Conservation (phyloP, 2,888 invertebrate genomes). For the Hecatera dysodea region DNA sequence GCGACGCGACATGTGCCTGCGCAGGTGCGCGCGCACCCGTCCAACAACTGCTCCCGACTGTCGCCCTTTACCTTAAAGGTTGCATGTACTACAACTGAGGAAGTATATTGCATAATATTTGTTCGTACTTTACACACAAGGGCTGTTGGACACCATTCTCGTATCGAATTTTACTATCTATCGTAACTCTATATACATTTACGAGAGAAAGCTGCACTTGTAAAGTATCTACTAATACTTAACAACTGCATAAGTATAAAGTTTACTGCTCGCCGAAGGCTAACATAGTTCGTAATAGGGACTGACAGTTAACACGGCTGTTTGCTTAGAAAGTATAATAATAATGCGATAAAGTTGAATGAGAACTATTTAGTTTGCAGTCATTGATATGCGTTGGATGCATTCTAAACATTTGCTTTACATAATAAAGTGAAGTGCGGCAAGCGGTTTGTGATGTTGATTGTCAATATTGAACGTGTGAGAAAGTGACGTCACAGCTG, state of each 20-base stretch:
- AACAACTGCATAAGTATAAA: slow-evolving; percentile 44
- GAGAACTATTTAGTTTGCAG: slow-evolving; percentile 49
- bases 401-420: slow-evolving; percentile 56
- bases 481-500: slow-evolving; percentile 49
- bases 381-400: slow-evolving; percentile 45
- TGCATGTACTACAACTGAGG: slow-evolving; percentile 24
- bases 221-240: slow-evolving; percentile 47
- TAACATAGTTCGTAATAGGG: slow-evolving; percentile 48
- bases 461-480: slow-evolving; percentile 54
- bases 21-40: slow-evolving; percentile 70
- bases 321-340: slow-evolving; percentile 56
- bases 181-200: slow-evolving; percentile 14
- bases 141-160: slow-evolving; percentile 11
- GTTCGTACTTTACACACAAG: slow-evolving; percentile 2
- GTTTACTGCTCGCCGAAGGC: slow-evolving; percentile 39
- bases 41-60: slow-evolving; percentile 66
- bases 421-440: slow-evolving; percentile 40
- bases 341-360: slow-evolving; percentile 50
- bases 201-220: slow-evolving; percentile 45
- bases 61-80: slow-evolving; percentile 60
- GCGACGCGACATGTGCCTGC: slow-evolving; percentile 68
- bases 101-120: slow-evolving; percentile 31
- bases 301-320: slow-evolving; percentile 37
- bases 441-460: slow-evolving; percentile 49
- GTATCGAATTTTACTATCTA: slow-evolving; percentile 9